Evolutionary conservation across 2,888 invertebrate genomes (phyloP).

Genomic region (Oxycera nigricornis): DNA sequence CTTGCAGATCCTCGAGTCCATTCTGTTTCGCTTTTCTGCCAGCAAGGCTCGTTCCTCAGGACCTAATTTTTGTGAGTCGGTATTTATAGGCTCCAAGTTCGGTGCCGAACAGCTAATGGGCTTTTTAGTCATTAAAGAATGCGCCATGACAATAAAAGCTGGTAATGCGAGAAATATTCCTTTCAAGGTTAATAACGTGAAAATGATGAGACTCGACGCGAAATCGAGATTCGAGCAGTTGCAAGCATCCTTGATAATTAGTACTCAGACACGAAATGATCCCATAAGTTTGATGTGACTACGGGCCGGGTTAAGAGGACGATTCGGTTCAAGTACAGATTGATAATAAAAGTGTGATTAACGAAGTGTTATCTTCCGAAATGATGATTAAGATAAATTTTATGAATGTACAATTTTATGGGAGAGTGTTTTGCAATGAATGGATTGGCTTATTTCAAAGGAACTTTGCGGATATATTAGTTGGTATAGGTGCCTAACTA

Average conservation of each 20-base stretch:
- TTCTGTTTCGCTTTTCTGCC: background rate
- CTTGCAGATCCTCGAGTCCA: background rate
- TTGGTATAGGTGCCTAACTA: too few species aligned
- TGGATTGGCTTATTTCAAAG: too few species aligned
- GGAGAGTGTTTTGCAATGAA: too few species aligned
- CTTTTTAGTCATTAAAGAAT: slow-evolving; percentile 31
- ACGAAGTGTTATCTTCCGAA: too few species aligned
- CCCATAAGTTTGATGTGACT: background rate
- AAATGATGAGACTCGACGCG: slow-evolving; percentile 5
- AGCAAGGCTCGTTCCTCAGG: too few species aligned
- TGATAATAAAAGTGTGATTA: background rate
- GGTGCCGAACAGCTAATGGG: slow-evolving; percentile 35
- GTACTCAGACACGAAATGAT: background rate
- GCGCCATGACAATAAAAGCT: slow-evolving; percentile 34
- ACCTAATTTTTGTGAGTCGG: too few species aligned
- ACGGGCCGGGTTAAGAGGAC: background rate
- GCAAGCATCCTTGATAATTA: background rate
- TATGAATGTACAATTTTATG: too few species aligned
- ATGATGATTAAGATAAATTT: too few species aligned
- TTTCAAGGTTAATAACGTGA: slow-evolving; percentile 30
- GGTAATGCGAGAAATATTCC: slow-evolving; percentile 34
- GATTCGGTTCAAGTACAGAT: background rate
- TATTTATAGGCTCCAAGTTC: slow-evolving; percentile 20
- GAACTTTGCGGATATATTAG: too few species aligned
- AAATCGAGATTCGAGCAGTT: background rate